Conservation (phyloP, 2,888 invertebrate genomes). For the Microplitis deprimator region DNA sequence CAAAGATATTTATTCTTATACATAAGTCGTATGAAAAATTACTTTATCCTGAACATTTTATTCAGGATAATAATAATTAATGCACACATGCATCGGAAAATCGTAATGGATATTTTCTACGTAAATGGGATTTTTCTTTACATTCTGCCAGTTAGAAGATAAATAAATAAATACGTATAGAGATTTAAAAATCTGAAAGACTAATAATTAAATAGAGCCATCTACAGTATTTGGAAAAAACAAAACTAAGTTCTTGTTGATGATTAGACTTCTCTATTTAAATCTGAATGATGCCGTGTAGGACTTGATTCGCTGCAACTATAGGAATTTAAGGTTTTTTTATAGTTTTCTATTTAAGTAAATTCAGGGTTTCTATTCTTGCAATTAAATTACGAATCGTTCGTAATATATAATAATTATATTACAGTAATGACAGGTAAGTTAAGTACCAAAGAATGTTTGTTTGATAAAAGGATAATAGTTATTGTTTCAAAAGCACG, state of each 20-base stretch:
- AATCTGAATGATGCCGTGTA: neutral
- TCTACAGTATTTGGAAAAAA: neutral
- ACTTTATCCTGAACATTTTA: neutral
- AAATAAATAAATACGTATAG: neutral
- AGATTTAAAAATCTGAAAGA: neutral
- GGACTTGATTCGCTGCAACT: neutral
- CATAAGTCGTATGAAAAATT: neutral
- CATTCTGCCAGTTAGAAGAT: neutral
- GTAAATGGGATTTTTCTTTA: neutral
- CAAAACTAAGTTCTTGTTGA: neutral
- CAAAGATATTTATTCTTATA: neutral
- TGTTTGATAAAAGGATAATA: neutral
- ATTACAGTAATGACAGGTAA: neutral
- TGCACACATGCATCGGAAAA: neutral
- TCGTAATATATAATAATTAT: no score
- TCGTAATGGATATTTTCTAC: neutral
- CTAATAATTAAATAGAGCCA: neutral
- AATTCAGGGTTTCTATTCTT: neutral
- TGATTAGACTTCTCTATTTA: neutral
- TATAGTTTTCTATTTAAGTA: neutral
- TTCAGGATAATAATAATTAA: neutral
- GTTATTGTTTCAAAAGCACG: neutral
- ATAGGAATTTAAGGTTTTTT: neutral
- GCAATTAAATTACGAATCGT: no score
- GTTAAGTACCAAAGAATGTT: neutral